phyloP scores from a whole-genome alignment of 2,113 vertebrate species.

The Ochotona curzoniae region DNA sequence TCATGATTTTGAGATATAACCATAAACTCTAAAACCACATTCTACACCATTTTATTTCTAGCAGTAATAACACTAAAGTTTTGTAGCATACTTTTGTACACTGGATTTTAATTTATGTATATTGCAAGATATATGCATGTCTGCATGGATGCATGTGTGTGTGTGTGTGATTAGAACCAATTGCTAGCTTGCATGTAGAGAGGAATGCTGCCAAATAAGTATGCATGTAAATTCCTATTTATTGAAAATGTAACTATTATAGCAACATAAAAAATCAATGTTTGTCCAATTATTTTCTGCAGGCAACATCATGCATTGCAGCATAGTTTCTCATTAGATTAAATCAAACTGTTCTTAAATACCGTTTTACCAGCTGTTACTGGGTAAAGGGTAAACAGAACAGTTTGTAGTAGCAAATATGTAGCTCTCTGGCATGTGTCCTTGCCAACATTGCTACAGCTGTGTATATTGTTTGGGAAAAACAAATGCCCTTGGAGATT shows the following conservation, averaged over 20 bases:
- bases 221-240: slow-evolving; percentile 88
- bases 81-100: neutral
- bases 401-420: slow-evolving; percentile 81
- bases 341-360: slow-evolving; percentile 89
- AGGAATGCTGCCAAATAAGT: slow-evolving; percentile 81
- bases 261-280: slow-evolving; percentile 89
- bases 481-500: slow-evolving; percentile 76
- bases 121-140: neutral
- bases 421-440: slow-evolving; percentile 79
- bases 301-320: slow-evolving; percentile 83
- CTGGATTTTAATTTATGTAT: neutral
- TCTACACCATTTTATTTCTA: slow-evolving; percentile 26
- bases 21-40: slow-evolving; percentile 64
- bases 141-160: neutral
- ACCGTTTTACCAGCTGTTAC: slow-evolving; percentile 89
- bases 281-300: slow-evolving; percentile 89
- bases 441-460: slow-evolving; percentile 83
- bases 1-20: slow-evolving; percentile 19
- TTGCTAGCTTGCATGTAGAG: slow-evolving; percentile 60
- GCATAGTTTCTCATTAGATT: slow-evolving; percentile 87
- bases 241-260: slow-evolving; percentile 87
- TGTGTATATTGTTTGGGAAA: slow-evolving; percentile 81
- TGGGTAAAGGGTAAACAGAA: slow-evolving; percentile 83
- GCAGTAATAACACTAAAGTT: neutral
- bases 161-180: slow-evolving; percentile 50